Evolutionary conservation across 2,113 vertebrate genomes (phyloP), one percentile per base, ranked within the genome.

Genomic region (Mugil cephalus): DNA sequence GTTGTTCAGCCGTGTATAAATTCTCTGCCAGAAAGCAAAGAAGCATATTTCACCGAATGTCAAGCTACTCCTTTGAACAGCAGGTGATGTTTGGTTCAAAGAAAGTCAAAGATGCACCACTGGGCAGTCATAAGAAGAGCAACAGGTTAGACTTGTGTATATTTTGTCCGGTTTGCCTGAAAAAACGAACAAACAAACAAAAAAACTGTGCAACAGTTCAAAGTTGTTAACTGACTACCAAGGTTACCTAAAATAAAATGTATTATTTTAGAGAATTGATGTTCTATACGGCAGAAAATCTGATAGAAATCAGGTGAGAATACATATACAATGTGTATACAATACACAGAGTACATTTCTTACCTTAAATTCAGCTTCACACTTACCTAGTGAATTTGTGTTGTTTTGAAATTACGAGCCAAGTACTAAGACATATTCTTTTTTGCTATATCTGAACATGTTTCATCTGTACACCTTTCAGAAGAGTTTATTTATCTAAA

Each of bases 401-500:
- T 80, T 38, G 51, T 80, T 80, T 61, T 78, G 10, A 84, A 84
- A 80, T 77, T 35, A 80, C 24, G 35, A 43, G 61, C 67, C 51
- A 79, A 79, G 61, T 81, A 81, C 59, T 77, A 73, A 61, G 10
- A 4, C 46, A 65, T 74, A 62, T 71, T 64, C 70, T 87, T 68
- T 70, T 87, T 67, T 55, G 67, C 47, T 77, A 51, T 72, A 69
- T 73, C 42, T 80, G 45, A 78, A 76, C 39, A 72, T 61, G 58
- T 72, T 85, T 61, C 10, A 82, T 68, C 72, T 83, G 65, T 77
- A 85, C 46, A 82, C 40, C 59, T 47, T 75, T 72, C 50, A 89
- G 61, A 89, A 52, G 56, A 72, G 71, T 85, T 87, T 85, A 92
- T 91, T 89, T 88, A 87, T 86, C 82, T 88, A 89, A 79, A 80